Evolutionary conservation across 2,113 vertebrate species (phyloP), one percentile per base, ranked within the genome.

Genomic region (Phylloscopus trochilus): DNA sequence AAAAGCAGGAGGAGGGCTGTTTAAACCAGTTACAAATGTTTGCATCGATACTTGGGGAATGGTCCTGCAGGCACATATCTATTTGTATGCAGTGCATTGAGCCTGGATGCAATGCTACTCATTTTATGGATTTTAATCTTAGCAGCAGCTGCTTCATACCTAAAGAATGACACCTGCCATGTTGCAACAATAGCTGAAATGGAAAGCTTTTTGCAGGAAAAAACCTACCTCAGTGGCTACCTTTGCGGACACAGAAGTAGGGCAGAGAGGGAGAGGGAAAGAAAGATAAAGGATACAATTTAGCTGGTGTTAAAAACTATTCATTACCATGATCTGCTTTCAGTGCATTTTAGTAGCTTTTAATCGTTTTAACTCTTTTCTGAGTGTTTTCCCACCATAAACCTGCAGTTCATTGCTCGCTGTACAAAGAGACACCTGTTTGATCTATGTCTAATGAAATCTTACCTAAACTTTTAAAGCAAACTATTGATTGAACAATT

Each of bases 401-500:
- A 63, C 62, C 52, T 74, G 30, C 23, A 70, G 55, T 74, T 87
- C 51, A 66, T 68, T 93, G 39, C 15, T 69, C n/a, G 77, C 53
- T 58, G 28, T 81, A 56, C 58, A 92, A 91, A 86, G 39, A 1
- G 1, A 76, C 83, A 91, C 52, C 55, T 95, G 16, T 72, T 93
- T 93, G 80, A 95, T 92, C 11, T 3, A 70, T 58, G 70, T 21
- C 58, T 94, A 86, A 83, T 86, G 89, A 94, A 96, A 94, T 83
- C 46, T 94, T 94, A 52, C 85, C 64, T 87, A 95, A 89, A 87
- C 89, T 62, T 96, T 95, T 93, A 94, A 96, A 90, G 49, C 12
- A 97, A 95, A 56, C 28, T 92, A 96, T 95, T 74, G 89, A 96
- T 78, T 76, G 68, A 94, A 90, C 92, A 95, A 95, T 96, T 95